These are phyloP conservation scores for Nowickia ferox DNA, from an alignment of 2,888 invertebrate species.

Conservation along the genomic window DNA sequence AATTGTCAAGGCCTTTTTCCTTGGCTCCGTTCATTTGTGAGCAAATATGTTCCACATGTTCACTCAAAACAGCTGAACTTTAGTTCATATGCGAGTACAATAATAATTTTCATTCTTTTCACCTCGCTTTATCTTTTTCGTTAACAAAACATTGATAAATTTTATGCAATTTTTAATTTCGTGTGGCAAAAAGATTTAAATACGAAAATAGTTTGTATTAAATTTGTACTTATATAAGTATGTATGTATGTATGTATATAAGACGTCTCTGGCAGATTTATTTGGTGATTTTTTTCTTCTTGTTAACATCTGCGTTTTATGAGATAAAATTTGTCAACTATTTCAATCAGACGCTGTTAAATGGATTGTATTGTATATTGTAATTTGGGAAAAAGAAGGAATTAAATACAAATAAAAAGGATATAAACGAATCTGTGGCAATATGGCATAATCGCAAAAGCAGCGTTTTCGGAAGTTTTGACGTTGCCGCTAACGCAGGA, in stretches of 20 bases:
- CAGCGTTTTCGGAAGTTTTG: too few relatives aligned
- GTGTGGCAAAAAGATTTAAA: conserved; percentile 23
- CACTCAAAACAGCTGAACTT: background rate
- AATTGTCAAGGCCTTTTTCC: conserved; percentile 35
- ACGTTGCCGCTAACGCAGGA: too few relatives aligned
- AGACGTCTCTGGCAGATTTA: background rate
- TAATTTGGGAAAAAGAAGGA: background rate
- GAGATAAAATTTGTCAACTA: conserved; percentile 15
- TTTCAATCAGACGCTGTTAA: conserved; percentile 10
- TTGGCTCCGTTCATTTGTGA: background rate
- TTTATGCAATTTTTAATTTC: conserved; percentile 1
- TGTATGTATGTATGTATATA: background rate
- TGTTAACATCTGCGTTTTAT: conserved; percentile 24
- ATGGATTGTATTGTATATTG: background rate
- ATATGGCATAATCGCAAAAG: too few relatives aligned
- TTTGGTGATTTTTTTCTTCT: background rate
- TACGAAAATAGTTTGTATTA: background rate
- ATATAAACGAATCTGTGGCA: background rate
- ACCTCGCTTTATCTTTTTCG: background rate
- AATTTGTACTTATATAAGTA: background rate
- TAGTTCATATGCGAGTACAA: background rate
- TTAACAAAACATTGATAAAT: conserved; percentile 20
- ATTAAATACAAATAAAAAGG: background rate
- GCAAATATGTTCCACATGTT: conserved; percentile 20
- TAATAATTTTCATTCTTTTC: background rate